Base-by-base conservation (phyloP, 2,797 vertebrate species). In the Argentina silus region DNA sequence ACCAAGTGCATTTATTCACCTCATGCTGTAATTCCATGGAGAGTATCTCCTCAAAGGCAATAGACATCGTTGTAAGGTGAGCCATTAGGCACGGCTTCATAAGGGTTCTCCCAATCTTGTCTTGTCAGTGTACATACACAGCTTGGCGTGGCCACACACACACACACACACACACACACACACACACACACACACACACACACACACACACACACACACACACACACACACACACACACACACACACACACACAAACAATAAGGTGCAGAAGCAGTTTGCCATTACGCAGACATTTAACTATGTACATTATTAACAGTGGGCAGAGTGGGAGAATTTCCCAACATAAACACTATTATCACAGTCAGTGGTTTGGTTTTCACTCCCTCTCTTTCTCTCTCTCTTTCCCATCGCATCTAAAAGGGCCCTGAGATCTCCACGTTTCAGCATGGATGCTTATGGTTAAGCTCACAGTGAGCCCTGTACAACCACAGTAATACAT, bases 211-310 rank as follows among this genome's bases (percentile, higher is more conserved):
- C 56, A 59, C 47, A 50, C 64, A 27, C 45, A 27, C 65, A 53
- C 48, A 1, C 23, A 7, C 21, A 50, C 51, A 47, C 14, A 21
- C 56, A 59, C 47, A 50, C 64, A 27, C 45, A 27, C 65, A 53
- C 48, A 1, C 23, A 7, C 21, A 50, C 51, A 47, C 14, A 21
- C 27, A 47, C 47, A 51, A 1, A 51, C 65, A 47, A n/a, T 51
- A 67, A 67, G 65, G 65, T 67, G 65, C 65, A 67, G 19, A 51
- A 67, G 65, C 65, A 27, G 65, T 67, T 51, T 67, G 65, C 23
- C 65, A 27, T 67, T 63, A 44, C 9, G n/a, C 42, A 17, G 36
- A 67, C 47, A 67, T 67, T 12, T 67, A 21, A 15, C 47, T 67
- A 67, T 67, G 7, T 60, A 60, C 57, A 60, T 36, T 60, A 60